Evolutionary conservation across 2,888 invertebrate species (phyloP).

Genomic region (Sturmia bella): DNA sequence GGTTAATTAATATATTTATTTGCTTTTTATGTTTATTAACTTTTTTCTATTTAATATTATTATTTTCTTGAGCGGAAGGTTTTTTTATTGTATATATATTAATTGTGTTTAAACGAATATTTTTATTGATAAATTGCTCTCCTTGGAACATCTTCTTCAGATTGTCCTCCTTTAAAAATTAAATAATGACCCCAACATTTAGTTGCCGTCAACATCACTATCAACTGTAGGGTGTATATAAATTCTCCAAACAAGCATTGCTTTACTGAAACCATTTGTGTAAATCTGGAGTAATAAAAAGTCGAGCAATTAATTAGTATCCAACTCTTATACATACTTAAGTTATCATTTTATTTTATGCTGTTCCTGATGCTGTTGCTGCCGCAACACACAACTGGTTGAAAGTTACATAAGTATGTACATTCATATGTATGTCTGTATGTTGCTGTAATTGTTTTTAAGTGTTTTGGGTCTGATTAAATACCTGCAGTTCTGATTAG

Average conservation of each 20-base stretch:
- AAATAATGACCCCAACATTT: too few species aligned
- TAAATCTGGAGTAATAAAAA: conserved; percentile 56
- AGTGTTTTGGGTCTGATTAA: conserved; percentile 12
- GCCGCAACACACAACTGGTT: conserved; percentile 5
- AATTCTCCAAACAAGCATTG: conserved; percentile 16
- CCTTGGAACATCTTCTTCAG: too few species aligned
- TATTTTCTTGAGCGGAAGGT: too few species aligned
- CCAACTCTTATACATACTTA: conserved; percentile 58
- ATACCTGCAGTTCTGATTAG: conserved; percentile 11
- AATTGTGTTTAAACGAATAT: too few species aligned
- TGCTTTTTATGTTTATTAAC: too few species aligned
- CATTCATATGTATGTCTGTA: not conserved
- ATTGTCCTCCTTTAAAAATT: too few species aligned
- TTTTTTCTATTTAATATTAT: too few species aligned
- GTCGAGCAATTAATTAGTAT: conserved; percentile 67
- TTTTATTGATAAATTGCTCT: too few species aligned
- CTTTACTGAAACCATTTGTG: conserved; percentile 39
- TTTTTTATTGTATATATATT: too few species aligned
- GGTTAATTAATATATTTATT: too few species aligned
- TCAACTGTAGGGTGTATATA: conserved; percentile 13
- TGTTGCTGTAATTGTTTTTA: conserved; percentile 3
- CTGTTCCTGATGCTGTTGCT: conserved; percentile 10
- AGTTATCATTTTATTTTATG: conserved; percentile 37
- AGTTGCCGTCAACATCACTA: too few species aligned
- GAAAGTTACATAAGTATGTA: not conserved